A percentile compares a stretch with the other conserved stretches of the same genome.
Evolutionary conservation across 2,797 vertebrate species (phyloP).

Genomic region (Lepilemur ruficaudatus): DNA sequence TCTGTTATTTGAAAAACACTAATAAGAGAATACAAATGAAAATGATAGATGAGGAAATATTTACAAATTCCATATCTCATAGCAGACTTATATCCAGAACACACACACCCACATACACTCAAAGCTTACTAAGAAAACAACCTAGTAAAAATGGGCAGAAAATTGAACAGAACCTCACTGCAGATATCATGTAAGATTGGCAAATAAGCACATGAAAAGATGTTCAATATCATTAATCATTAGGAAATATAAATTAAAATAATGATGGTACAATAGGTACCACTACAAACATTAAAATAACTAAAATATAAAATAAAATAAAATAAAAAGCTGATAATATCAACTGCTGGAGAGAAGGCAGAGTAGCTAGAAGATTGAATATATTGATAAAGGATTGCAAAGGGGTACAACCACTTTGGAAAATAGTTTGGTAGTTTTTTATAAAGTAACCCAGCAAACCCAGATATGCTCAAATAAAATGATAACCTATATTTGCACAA

Average conservation of each 20-base stretch:
- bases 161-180: neutral
- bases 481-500: neutral
- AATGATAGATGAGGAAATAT: neutral
- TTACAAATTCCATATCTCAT: neutral
- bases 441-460: neutral
- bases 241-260: conserved; percentile 24
- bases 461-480: neutral
- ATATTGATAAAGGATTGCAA: neutral
- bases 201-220: neutral
- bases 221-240: neutral
- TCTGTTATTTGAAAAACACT: neutral
- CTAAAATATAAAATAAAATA: neutral
- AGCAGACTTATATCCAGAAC: neutral
- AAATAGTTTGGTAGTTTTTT: neutral
- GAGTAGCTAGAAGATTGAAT: neutral
- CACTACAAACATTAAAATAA: neutral
- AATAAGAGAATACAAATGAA: neutral
- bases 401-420: neutral
- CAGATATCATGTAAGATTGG: neutral
- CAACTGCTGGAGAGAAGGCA: neutral
- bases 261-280: neutral
- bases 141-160: neutral
- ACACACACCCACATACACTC: neutral
- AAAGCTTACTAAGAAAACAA: neutral
- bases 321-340: neutral